Base-by-base conservation (phyloP, 1,140 invertebrate species). In the Augochlora pura region DNA sequence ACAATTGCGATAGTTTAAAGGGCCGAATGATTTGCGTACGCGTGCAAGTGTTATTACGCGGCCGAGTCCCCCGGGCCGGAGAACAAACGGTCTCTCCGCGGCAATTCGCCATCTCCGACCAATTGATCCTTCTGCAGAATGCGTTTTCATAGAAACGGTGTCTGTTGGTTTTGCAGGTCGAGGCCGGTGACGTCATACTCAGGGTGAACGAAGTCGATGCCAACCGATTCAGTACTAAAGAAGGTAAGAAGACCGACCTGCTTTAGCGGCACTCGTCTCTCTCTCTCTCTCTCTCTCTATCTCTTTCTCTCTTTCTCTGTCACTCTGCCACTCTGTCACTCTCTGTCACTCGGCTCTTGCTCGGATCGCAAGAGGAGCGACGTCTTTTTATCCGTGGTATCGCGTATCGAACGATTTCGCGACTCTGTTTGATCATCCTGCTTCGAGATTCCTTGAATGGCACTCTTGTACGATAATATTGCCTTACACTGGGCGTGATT, bases 201-300 rank as follows among this genome's bases (percentile, higher is more conserved):
- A 97, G 97, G 95, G 96, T 98, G 88, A 98, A 98, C 94, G 97
- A 97, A 93, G 96, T 96, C 89, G 96, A 98, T 94, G 97, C 98
- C 85, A 96, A 97, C 94, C 95, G 96, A 92, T 96, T 97, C 90
- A 97, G 96, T 91, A 98, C 97, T 86, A 97, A 97, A 95, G 97
- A 98, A 96, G 97, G 97, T 97, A 92, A 93, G 77, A 85, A 77
- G 49, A 74, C 32, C 71, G 71, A 73, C 54, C 63, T 62, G 63
- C 39, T 79, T 78, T 57, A 72, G 25, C 60, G 38, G 32, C 73
- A 54, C 63, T 60, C 49, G 63, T 60, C 10, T 38, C 14, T 70
- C 16, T 4, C 18, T 23, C 21, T 70, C 6, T 5, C 23, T 46
- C 32, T 39, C 23, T 21, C 16, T 16, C 12, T 12, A 18, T 0